Evolutionary conservation across 2,888 invertebrate genomes (phyloP), one percentile per base, ranked within the genome.

Genomic region (Chrysotoxum bicinctum): DNA sequence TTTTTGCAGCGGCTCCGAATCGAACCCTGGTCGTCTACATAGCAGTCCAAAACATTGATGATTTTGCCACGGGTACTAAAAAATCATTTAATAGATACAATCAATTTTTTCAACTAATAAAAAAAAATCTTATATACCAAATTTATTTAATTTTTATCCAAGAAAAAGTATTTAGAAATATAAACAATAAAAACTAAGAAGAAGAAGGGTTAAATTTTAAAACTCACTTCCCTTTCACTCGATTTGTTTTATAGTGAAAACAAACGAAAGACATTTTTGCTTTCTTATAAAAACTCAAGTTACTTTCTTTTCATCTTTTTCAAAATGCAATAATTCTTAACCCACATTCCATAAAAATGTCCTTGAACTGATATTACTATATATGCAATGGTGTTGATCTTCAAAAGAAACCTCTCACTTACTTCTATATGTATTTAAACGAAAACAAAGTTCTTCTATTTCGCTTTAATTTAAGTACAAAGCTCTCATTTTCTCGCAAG

Each of bases 401-500:
- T 52, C 16, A 32, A 32, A 56, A 32, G 0, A 56, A 54, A 6
- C 26, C 9, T 23, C 4, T 26, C 26, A n/a, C 54, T 21, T 21
- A 50, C 48, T 50, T 50, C 12, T 50, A 23, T 23, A 43, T 12
- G 3, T n/a, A 40, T 40, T 8, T 7, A 50, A 4, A 54, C 16
- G 10, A 1, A 10, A 54, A 16, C 12, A 16, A 69, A 77, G 77
- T 64, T 48, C 64, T 82, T 77, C 60, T 2, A 62, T 62, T 78
- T 70, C 79, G 50, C 56, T 74, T 66, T 75, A 78, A 83, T 79
- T 70, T 60, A 68, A 83, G 56, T 45, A 48, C 69, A 70, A 14
- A 52, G 7, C 12, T 14, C 16, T 54, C 16, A 16, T 30, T 16
- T 32, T 54, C 32, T 54, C 19, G 21, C 40, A 50, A 74, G 35